A percentile compares a stretch with the other conserved stretches of the same genome.
Conservation (phyloP, 2,113 vertebrate genomes). For the Hypomesus transpacificus region DNA sequence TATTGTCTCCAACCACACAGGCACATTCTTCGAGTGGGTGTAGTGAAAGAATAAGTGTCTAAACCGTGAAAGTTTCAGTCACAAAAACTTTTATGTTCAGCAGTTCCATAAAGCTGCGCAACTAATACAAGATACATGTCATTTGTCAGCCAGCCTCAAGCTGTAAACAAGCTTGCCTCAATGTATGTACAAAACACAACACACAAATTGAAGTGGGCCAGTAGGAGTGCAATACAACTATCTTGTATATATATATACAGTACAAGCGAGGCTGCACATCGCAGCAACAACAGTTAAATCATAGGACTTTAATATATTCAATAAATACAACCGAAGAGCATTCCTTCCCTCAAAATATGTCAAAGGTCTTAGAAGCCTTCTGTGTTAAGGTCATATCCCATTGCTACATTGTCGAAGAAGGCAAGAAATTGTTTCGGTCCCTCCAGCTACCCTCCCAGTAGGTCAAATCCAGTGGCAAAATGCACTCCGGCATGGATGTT, state of each 20-base stretch:
- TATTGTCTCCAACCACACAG: neutral
- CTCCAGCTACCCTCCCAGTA: neutral
- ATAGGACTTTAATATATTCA: conserved; percentile 59
- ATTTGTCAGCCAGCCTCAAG: conserved; percentile 68
- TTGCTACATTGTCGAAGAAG: conserved; percentile 53
- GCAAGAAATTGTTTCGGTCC: conserved; percentile 23
- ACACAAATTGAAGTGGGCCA: conserved; percentile 54
- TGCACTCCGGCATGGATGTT: conserved; percentile 43
- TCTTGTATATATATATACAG: conserved; percentile 50
- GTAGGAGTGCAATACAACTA: conserved; percentile 62
- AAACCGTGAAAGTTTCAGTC: conserved; percentile 30
- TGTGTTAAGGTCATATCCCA: conserved; percentile 43
- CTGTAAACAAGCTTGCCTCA: conserved; percentile 65
- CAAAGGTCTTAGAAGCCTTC: conserved; percentile 45
- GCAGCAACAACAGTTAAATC: conserved; percentile 76
- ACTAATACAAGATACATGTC: conserved; percentile 70
- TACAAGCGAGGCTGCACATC: conserved; percentile 54
- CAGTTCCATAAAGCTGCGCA: conserved; percentile 61
- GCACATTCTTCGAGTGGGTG: neutral
- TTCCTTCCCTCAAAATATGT: conserved; percentile 67
- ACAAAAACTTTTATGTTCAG: conserved; percentile 62
- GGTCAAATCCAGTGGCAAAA: conserved; percentile 57
- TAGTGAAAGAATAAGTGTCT: conserved; percentile 17
- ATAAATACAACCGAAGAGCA: conserved; percentile 78
- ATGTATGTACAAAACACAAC: conserved; percentile 73